Conservation (phyloP, 1,140 invertebrate genomes). For the Drosophila guanche region DNA sequence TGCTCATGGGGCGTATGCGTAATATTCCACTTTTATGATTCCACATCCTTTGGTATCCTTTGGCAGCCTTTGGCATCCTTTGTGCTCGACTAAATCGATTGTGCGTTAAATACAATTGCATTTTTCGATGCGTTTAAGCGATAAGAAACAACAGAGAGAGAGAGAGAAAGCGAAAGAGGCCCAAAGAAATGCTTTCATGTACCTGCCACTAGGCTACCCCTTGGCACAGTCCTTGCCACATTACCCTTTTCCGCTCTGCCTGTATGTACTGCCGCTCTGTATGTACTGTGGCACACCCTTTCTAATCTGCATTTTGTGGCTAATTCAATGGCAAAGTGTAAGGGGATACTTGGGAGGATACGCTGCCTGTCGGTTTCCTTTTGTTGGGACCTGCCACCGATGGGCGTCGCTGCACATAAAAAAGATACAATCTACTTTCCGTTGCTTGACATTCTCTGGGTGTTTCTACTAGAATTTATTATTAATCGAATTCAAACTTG, state of each 20-base stretch:
- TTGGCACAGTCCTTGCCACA: neutral
- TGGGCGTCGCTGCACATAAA: no score
- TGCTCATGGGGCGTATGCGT: constrained; percentile 59
- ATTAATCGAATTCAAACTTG: no score
- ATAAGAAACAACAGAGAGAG: constrained; percentile 40
- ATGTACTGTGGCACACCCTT: constrained; percentile 18
- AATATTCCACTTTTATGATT: constrained; percentile 65
- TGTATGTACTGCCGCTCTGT: constrained; percentile 1
- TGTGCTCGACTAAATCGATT: constrained; percentile 58
- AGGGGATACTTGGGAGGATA: no score
- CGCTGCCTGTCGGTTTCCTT: no score
- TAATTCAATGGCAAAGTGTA: no score
- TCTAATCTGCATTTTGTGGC: constrained; percentile 18
- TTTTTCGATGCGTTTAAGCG: constrained; percentile 68
- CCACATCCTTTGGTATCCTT: no score
- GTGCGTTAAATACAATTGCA: constrained; percentile 72
- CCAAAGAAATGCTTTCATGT: constrained; percentile 65
- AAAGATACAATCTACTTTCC: no score
- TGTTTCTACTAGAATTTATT: no score
- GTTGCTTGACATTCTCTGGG: no score
- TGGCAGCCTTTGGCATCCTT: constrained; percentile 42
- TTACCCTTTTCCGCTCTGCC: neutral
- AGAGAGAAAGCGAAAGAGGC: neutral
- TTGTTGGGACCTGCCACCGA: no score
- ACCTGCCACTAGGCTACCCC: constrained; percentile 37